Percentiles rank a stretch among this genome's conserved stretches.
These are phyloP conservation scores for Lathronympha strigana DNA, from an alignment of 2,888 invertebrate species.

Conservation along the genomic window DNA sequence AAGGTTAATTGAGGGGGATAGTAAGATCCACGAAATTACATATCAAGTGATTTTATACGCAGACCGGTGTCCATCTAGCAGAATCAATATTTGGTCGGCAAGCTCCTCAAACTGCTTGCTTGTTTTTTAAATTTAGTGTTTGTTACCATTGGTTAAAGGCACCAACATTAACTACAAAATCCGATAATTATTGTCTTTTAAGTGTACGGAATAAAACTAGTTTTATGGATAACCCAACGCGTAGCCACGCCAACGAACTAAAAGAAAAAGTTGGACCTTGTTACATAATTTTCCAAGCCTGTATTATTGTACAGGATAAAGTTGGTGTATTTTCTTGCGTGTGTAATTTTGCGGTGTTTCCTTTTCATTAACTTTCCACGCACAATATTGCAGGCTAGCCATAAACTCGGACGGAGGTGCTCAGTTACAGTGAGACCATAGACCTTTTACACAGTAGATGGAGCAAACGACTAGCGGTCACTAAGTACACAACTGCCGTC, in stretches of 20 bases:
- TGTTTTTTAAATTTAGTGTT: no score
- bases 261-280: not conserved
- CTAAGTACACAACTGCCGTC: no score
- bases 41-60: no score
- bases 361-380: constrained; percentile 73
- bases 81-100: no score
- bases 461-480: not conserved
- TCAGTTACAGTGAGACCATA: constrained; percentile 53
- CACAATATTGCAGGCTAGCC: constrained; percentile 75
- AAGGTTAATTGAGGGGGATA: no score
- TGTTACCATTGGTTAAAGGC: no score
- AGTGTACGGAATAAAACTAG: not conserved
- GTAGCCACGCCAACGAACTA: not conserved
- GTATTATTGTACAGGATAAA: constrained; percentile 33
- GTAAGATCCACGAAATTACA: no score
- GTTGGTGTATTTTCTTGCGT: constrained; percentile 43
- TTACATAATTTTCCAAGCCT: constrained; percentile 22
- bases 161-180: no score
- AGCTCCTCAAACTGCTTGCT: no score
- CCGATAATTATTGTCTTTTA: not conserved
- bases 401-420: constrained; percentile 71
- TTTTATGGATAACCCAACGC: no score
- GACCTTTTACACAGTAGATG: not conserved
- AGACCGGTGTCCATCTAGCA: no score
- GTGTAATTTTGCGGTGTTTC: constrained; percentile 46